A percentile compares a stretch with the other conserved stretches of the same genome.
phyloP scores from a whole-genome alignment of 2,888 invertebrate species.

The Cerastis leucographa region DNA sequence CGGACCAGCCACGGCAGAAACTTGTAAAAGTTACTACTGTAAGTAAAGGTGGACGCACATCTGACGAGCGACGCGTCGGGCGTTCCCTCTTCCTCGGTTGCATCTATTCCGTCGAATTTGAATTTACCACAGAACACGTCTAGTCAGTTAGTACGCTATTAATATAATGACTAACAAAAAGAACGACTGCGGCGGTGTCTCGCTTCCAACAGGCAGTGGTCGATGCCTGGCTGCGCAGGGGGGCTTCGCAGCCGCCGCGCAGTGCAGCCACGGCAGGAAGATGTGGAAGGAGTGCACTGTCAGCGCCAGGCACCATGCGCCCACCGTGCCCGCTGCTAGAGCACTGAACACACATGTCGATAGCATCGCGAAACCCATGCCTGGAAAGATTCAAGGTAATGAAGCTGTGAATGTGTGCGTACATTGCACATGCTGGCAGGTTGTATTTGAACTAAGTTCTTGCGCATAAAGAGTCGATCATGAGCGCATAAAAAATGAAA shows the following conservation, averaged over 20 bases:
- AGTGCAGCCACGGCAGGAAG: slow-evolving; percentile 88
- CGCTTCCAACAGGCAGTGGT: slow-evolving; percentile 77
- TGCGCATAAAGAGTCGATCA: background rate
- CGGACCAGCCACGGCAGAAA: slow-evolving; percentile 80
- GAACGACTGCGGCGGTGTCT: slow-evolving; percentile 85
- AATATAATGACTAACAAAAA: slow-evolving; percentile 78
- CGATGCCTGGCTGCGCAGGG: slow-evolving; percentile 86
- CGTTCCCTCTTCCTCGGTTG: too few species aligned
- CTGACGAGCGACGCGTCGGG: too few species aligned
- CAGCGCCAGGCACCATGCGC: slow-evolving; percentile 83
- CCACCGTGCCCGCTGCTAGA: slow-evolving; percentile 78
- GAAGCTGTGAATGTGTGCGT: background rate
- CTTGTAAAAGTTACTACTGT: background rate
- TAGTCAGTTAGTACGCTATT: too few species aligned
- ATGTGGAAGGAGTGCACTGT: slow-evolving; percentile 82
- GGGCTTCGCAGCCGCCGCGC: slow-evolving; percentile 81
- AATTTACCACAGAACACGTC: too few species aligned
- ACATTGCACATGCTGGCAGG: background rate
- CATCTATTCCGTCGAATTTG: too few species aligned
- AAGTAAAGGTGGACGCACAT: too few species aligned
- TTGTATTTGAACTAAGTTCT: background rate
- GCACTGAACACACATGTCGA: slow-evolving; percentile 78
- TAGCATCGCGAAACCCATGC: slow-evolving; percentile 85
- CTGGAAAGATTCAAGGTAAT: slow-evolving; percentile 65
- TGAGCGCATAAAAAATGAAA: background rate